phyloP scores from a whole-genome alignment of 1,140 invertebrate species.

The Muscidifurax raptorellus region DNA sequence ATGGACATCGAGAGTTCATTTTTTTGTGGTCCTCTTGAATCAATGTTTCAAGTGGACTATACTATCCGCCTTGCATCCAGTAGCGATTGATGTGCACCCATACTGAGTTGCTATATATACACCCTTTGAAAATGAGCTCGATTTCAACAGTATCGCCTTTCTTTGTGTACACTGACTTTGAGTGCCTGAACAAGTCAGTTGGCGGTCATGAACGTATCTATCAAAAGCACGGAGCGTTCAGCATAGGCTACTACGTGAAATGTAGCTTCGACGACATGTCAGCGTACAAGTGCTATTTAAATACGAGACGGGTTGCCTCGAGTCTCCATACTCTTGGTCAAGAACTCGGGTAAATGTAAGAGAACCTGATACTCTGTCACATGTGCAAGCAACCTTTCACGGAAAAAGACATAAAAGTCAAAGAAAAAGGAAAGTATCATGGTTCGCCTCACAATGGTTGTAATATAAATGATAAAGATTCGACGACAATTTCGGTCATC shows the following conservation, averaged over 20 bases:
- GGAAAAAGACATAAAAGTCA: conserved; percentile 14
- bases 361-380: background rate
- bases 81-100: no score
- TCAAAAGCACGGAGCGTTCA: conserved; percentile 34
- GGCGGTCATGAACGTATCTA: background rate
- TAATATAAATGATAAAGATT: conserved; percentile 50
- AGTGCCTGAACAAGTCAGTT: conserved; percentile 42
- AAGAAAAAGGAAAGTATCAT: conserved; percentile 37
- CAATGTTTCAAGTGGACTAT: conserved; percentile 33
- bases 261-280: conserved; percentile 12
- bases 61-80: no score
- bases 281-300: background rate
- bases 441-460: conserved; percentile 30
- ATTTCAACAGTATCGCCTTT: no score
- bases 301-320: background rate
- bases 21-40: no score
- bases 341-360: background rate
- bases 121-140: no score
- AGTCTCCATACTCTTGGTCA: background rate
- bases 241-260: conserved; percentile 38
- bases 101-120: no score
- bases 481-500: conserved; percentile 43
- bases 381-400: background rate
- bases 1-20: no score
- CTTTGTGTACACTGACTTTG: conserved; percentile 45